These are phyloP conservation scores for Scotopteryx bipunctaria DNA, from an alignment of 2,888 invertebrate genomes.

Conservation along the genomic window DNA sequence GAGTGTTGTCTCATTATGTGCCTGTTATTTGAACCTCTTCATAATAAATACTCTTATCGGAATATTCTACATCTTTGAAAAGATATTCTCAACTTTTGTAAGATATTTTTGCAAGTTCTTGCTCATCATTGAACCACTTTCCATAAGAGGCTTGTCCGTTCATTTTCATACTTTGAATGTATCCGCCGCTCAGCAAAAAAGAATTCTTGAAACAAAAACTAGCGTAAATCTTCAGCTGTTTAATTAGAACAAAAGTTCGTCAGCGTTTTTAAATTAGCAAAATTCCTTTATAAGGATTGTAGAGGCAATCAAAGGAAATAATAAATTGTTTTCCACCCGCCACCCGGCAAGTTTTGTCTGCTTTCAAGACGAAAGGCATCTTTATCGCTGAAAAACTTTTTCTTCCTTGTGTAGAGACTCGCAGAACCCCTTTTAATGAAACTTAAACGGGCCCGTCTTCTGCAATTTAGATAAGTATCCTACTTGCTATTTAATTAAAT, in stretches of 20 bases:
- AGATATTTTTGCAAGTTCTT: too few species aligned
- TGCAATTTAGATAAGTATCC: conserved; percentile 72
- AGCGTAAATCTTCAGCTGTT: conserved; percentile 40
- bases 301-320: conserved; percentile 62
- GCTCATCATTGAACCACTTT: too few species aligned
- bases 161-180: conserved; percentile 14
- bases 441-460: conserved; percentile 65
- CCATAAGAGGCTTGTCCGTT: background rate
- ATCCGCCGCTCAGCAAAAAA: conserved; percentile 20
- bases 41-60: background rate
- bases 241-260: conserved; percentile 41
- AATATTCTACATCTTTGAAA: background rate
- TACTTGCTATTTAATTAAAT: conserved; percentile 63
- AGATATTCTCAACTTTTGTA: background rate
- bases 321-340: conserved; percentile 66
- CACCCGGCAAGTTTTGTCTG: conserved; percentile 62
- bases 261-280: conserved; percentile 53
- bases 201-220: conserved; percentile 29
- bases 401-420: conserved; percentile 61
- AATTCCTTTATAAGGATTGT: conserved; percentile 51
- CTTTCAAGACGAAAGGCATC: conserved; percentile 70
- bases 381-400: conserved; percentile 76
- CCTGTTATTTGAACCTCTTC: conserved; percentile 8
- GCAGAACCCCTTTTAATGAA: conserved; percentile 69
- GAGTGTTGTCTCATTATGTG: conserved; percentile 47